Base-by-base conservation (phyloP, 2,888 invertebrate genomes). In the Acanthosoma haemorrhoidale region DNA sequence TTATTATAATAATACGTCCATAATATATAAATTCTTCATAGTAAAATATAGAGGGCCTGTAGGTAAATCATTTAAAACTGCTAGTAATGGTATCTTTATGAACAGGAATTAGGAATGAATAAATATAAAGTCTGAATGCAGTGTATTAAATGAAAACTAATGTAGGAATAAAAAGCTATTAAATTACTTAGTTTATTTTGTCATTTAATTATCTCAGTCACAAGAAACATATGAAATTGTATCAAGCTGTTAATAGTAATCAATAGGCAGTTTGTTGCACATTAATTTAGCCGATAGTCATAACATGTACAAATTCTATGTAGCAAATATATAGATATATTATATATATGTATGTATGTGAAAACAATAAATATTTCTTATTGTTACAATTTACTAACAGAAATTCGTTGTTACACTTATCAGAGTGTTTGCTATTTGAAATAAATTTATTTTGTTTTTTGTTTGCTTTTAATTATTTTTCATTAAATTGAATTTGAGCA, bases 271-370 rank as follows among this genome's bases (percentile, higher is more conserved):
- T 38, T 61, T 36, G 13, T 18, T 61, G 61, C 61, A 61, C 13
- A 21, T 25, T n/a, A 61, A 38, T 25, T n/a, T 36, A 61, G n/a
- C 36, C 32, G 21, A 9, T 51, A 25, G 5, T 6, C 4, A 51
- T 25, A 25, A 25, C 64, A 64, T 41, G 41, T 64, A 64, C 39
- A 64, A 64, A 64, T 15, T 41, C 39, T 38, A 36, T 64, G 64
- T 64, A 64, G 41, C 64, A 64, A 64, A 64, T 64, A 64, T 64
- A 64, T 64, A 63, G 36, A 16, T n/a, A n/a, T n/a, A n/a, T n/a
- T n/a, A n/a, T 41, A 43, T 51, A 51, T 1, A 6, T 51, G 29
- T n/a, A n/a, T 41, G 25, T 51, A 51, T 1, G 13, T 51, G 29
- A 25, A 51, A 51, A 51, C 51, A 51, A 51, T 51, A 25, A 29